Evolutionary conservation across 2,113 vertebrate species (phyloP).

Genomic region (Chionodraco myersi): DNA sequence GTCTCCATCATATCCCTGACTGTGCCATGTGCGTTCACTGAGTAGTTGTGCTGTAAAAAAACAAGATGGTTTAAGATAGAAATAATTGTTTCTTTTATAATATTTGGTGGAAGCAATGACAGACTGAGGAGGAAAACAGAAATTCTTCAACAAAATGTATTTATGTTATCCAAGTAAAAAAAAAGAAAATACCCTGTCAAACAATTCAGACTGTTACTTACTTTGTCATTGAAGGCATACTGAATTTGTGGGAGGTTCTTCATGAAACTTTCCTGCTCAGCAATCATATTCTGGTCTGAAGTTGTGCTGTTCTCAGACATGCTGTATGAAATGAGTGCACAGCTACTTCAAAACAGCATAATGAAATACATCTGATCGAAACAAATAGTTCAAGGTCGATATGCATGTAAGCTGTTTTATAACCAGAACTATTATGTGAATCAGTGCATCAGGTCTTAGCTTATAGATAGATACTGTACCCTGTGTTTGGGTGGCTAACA

Average conservation of each 20-base stretch:
- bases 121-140: neutral
- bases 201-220: conserved; percentile 47
- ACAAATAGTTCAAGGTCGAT: no score
- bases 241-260: conserved; percentile 62
- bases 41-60: neutral
- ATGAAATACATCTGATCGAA: neutral
- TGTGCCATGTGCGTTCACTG: rapidly evolving
- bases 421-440: neutral
- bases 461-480: conserved; percentile 43
- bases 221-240: neutral
- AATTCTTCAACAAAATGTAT: neutral
- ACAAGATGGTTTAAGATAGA: neutral
- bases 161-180: neutral
- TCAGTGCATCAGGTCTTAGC: conserved; percentile 5
- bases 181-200: neutral
- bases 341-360: neutral
- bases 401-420: neutral
- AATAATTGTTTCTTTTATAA: neutral
- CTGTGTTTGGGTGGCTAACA: conserved; percentile 75
- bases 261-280: conserved; percentile 62
- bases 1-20: conserved; percentile 57
- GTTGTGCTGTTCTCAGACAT: neutral
- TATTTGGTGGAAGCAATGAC: neutral
- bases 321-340: conserved; percentile 34
- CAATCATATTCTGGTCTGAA: conserved; percentile 31